Conservation (phyloP, 2,113 vertebrate species). For the Hyaena hyaena region DNA sequence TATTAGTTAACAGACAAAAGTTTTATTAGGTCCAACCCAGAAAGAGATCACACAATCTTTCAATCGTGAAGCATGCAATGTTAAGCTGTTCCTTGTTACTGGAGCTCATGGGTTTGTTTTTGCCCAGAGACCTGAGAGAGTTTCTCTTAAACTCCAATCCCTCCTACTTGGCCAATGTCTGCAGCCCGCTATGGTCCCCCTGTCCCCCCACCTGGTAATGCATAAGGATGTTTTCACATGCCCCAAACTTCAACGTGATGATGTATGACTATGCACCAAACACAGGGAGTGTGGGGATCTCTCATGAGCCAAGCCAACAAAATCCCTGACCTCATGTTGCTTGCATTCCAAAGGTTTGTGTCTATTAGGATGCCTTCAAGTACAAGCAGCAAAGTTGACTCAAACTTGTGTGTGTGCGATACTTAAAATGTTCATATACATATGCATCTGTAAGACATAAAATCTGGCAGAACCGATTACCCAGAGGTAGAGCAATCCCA, state of each 20-base stretch:
- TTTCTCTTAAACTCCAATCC: not conserved
- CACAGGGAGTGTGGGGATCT: too few relatives aligned
- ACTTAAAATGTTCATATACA: too few relatives aligned
- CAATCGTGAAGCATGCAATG: not conserved
- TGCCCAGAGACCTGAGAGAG: not conserved
- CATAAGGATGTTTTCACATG: not conserved
- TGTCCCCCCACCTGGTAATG: not conserved
- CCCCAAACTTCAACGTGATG: not conserved
- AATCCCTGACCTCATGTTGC: not conserved
- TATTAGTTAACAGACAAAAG: not conserved
- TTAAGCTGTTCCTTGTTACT: not conserved
- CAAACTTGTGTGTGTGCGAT: too few relatives aligned
- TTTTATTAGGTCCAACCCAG: not conserved
- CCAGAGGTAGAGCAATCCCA: not conserved
- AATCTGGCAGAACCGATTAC: not conserved
- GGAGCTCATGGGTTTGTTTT: not conserved
- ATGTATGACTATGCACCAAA: rapidly evolving
- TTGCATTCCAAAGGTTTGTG: not conserved
- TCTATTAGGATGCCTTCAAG: not conserved
- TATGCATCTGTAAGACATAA: not conserved
- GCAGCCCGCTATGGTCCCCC: too few relatives aligned
- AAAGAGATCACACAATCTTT: not conserved
- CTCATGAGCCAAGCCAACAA: not conserved
- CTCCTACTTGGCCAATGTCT: not conserved
- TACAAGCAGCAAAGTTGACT: not conserved